Conservation (phyloP, 1,140 invertebrate species). For the Luehdorfia chinensis region DNA sequence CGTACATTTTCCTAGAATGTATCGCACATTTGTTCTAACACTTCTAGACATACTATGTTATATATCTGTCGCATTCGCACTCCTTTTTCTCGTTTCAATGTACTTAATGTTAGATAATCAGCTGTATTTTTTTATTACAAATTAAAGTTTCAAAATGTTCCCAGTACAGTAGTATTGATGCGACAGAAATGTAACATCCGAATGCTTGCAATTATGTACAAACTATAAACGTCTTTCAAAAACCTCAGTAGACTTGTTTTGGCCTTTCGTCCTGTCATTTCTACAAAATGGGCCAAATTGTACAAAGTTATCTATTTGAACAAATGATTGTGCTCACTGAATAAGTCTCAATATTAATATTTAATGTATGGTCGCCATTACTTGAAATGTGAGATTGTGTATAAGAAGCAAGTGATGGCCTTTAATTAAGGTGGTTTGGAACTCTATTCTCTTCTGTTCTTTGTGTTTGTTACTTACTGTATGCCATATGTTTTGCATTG, state of each 20-base stretch:
- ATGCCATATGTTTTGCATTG: no score
- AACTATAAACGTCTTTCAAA: slow-evolving; percentile 36
- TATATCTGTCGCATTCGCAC: slow-evolving; percentile 31
- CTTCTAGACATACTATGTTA: slow-evolving; percentile 30
- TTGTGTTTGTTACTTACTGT: slow-evolving; percentile 5
- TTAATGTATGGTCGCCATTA: not conserved
- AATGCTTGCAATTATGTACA: slow-evolving; percentile 67
- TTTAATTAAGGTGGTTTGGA: slow-evolving; percentile 9
- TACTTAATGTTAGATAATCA: slow-evolving; percentile 45
- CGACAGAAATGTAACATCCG: slow-evolving; percentile 30
- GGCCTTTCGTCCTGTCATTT: slow-evolving; percentile 53
- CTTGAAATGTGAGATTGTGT: slow-evolving; percentile 1
- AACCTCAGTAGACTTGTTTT: slow-evolving; percentile 18
- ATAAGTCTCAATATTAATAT: slow-evolving; percentile 15
- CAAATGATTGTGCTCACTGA: slow-evolving; percentile 15
- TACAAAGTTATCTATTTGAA: slow-evolving; percentile 28
- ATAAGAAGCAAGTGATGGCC: not conserved
- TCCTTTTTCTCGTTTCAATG: slow-evolving; percentile 33
- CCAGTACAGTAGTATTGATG: slow-evolving; percentile 18
- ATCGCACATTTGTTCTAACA: slow-evolving; percentile 57
- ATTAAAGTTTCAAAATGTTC: slow-evolving; percentile 1
- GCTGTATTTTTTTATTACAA: slow-evolving; percentile 18
- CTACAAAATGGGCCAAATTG: slow-evolving; percentile 32
- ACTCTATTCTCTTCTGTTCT: slow-evolving; percentile 7
- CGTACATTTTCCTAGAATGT: slow-evolving; percentile 49